Evolutionary conservation across 2,113 vertebrate genomes (phyloP), one percentile per base, ranked within the genome.

Genomic region (Sebastes fasciatus): DNA sequence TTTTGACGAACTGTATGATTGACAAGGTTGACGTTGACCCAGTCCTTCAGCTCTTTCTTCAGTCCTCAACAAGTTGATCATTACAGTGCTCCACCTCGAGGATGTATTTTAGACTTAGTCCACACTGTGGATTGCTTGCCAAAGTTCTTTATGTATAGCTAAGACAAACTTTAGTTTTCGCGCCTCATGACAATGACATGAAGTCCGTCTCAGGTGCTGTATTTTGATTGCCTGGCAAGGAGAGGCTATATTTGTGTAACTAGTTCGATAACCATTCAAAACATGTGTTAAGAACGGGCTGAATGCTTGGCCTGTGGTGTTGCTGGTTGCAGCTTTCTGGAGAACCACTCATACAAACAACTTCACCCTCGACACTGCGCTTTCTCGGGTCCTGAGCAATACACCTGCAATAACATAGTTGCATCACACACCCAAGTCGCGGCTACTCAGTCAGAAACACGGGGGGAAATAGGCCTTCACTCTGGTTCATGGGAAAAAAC

Each of bases 1-100:
- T 85, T 86, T 63, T 88, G 71, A 84, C 52, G 19, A 68, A 79
- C 82, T 62, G 23, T 17, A 34, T 87, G 90, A 94, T 85, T 93
- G 90, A 89, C 87, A 79, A 23, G 80, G 86, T 54, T 85, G 72
- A 75, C n/a, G 60, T 26, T 23, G 63, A 84, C 61, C 77, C n/a
- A 4, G 58, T 70, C 68, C 49, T 51, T 49, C 61, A 76, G 79
- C n/a, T 51, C 70, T 80, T 83, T 66, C 62, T 66, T 87, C 68
- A 42, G 72, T 83, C 84, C 57, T 81, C 67, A 62, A 3, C 51
- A 40, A 17, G 55, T 71, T 70, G 78, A 84, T 93, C 82, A 83
- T 89, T 87, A 85, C 45, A 17, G 66, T 21, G 21, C 76, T 43
- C 55, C 17, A 10, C 80, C 86, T 88, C 78, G 26, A 26, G 62